Evolutionary conservation across 2,797 vertebrate species (phyloP).

Genomic region (Pteropus rufus): DNA sequence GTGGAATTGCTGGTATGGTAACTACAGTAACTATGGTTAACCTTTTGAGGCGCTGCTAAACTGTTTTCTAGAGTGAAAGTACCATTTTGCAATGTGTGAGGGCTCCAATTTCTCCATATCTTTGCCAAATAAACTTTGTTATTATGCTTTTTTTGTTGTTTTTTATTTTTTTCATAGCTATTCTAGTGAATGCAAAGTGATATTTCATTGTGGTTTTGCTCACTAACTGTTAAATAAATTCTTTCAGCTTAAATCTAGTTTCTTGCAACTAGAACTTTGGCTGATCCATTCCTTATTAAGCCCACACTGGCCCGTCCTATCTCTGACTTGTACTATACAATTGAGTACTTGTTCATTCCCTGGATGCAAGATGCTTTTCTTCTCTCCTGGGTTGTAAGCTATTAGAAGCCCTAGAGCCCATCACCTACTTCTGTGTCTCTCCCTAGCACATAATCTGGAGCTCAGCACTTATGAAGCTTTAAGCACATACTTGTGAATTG

Average conservation of each 20-base stretch:
- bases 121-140: background rate
- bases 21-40: background rate
- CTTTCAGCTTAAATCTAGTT: slow-evolving; percentile 38
- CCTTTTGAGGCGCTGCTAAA: slow-evolving; percentile 1
- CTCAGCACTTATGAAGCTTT: background rate
- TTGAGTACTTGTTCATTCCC: background rate
- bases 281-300: background rate
- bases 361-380: background rate
- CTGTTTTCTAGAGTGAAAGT: background rate
- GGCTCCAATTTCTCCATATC: background rate
- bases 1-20: background rate
- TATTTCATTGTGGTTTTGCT: background rate
- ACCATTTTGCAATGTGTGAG: background rate
- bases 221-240: slow-evolving; percentile 17
- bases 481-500: background rate
- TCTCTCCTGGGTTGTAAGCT: background rate
- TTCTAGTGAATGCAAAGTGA: background rate
- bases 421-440: background rate
- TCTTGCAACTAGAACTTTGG: background rate
- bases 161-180: background rate
- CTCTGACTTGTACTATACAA: background rate
- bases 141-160: background rate
- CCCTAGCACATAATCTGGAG: background rate
- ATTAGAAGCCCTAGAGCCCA: background rate
- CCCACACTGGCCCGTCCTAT: background rate